Base-by-base conservation (phyloP, 2,888 invertebrate species). In the Chymomyza procnemis region DNA sequence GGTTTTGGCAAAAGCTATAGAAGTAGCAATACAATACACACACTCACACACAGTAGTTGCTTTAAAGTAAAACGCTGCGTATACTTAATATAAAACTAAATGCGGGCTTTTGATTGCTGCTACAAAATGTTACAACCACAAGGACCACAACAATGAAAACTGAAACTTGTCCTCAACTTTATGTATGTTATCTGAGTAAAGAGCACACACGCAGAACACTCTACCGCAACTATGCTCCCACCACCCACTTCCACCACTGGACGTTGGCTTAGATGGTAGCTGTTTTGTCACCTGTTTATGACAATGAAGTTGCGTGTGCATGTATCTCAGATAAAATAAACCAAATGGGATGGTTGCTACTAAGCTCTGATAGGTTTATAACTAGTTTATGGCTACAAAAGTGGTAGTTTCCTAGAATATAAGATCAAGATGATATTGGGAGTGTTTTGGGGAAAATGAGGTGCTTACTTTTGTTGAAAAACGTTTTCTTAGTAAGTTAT, bases 221-320 rank as follows among this genome's bases (percentile, higher is more conserved):
- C 58, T n/a, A n/a, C n/a, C n/a, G n/a, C n/a, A n/a, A n/a, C n/a
- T n/a, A n/a, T n/a, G n/a, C n/a, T n/a, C n/a, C n/a, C n/a, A n/a
- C n/a, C n/a, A n/a, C n/a, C n/a, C n/a, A n/a, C n/a, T n/a, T n/a
- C n/a, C n/a, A n/a, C n/a, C 54, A 52, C 63, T 22, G 14, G 34
- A 30, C 16, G 18, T 5, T 50, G 21, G 21, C 47, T 52, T 69
- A 73, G 80, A 73, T 75, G 57, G 69, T 64, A 67, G 67, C 76
- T 83, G 67, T 70, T 69, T 61, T 81, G 81, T 79, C 82, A 79
- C 85, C 79, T 84, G 85, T 71, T 69, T 71, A 34, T 66, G 85
- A 81, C 76, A 84, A 84, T 78, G 67, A 73, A 71, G 76, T 73
- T 74, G 69, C 66, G 80, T 80, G 80, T 80, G 73, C 68, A 68